A percentile compares a stretch with the other conserved stretches of the same genome.
Conservation (phyloP, 1,140 invertebrate genomes). For the Lysiphlebus fabarum region DNA sequence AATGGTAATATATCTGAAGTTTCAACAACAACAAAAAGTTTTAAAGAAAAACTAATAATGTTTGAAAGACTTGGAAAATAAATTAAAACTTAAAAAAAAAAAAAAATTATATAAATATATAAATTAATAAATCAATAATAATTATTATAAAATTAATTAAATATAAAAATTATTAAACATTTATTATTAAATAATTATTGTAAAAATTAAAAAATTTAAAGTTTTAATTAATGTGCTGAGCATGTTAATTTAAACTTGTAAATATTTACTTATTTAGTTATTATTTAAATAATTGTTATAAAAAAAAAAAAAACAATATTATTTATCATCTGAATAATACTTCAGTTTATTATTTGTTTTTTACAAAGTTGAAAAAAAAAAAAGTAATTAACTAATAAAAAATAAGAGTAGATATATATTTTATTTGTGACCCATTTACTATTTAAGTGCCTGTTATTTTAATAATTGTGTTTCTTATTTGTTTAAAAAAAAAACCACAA, state of each 20-base stretch:
- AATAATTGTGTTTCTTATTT: conserved; percentile 5
- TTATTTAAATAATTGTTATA: conserved; percentile 1
- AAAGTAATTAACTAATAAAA: neutral
- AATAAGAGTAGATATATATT: too few relatives aligned
- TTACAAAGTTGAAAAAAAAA: neutral
- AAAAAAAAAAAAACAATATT: neutral
- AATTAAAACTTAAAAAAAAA: conserved; percentile 19
- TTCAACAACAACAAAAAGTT: conserved; percentile 52
- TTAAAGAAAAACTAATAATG: conserved; percentile 54
- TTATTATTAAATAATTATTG: neutral
- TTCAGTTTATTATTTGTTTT: conserved; percentile 9
- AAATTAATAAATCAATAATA: conserved; percentile 2
- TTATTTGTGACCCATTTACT: neutral
- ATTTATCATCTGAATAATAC: conserved; percentile 1
- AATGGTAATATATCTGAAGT: conserved; percentile 55
- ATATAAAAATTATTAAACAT: neutral
- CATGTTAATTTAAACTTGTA: neutral
- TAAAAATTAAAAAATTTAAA: neutral
- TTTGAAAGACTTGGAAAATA: conserved; percentile 53
- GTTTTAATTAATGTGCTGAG: conserved; percentile 4
- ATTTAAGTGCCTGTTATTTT: conserved; percentile 13
- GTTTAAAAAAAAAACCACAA: conserved; percentile 8
- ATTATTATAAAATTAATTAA: conserved; percentile 6
- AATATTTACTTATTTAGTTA: too few relatives aligned
- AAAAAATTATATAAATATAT: neutral